Evolutionary conservation across 2,113 vertebrate species (phyloP).

Genomic region (Panthera leo): DNA sequence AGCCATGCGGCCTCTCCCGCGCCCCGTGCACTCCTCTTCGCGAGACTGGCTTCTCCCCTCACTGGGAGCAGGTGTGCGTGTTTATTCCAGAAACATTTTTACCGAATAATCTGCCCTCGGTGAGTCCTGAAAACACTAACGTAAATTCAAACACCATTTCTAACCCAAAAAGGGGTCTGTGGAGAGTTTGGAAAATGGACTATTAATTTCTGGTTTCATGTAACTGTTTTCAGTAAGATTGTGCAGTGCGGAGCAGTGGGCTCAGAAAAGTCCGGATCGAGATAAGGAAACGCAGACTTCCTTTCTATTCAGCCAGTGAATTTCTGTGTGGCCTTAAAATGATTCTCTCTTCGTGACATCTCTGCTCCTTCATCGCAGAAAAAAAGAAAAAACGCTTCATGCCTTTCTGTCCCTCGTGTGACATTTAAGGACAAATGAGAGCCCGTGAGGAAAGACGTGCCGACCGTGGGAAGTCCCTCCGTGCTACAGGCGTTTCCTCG

Average conservation of each 20-base stretch:
- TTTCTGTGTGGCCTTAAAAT: neutral
- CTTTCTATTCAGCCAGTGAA: neutral
- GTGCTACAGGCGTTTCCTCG: accelerated
- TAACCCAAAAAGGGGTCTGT: neutral
- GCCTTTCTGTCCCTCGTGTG: neutral
- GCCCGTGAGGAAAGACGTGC: neutral
- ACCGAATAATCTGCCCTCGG: neutral
- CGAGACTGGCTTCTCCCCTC: neutral
- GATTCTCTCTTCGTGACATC: neutral
- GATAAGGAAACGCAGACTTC: neutral
- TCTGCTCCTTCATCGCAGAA: neutral
- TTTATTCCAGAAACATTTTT: neutral
- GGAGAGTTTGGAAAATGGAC: neutral
- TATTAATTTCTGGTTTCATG: neutral
- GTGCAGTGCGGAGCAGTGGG: neutral
- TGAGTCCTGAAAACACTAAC: neutral
- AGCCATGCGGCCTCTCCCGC: accelerated
- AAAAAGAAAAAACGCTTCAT: neutral
- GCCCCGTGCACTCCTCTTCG: accelerated
- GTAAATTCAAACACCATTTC: neutral
- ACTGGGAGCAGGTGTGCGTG: neutral
- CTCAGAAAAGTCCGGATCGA: neutral
- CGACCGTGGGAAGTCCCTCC: neutral
- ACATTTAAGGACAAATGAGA: neutral
- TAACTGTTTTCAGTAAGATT: neutral